phyloP scores from a whole-genome alignment of 1,140 invertebrate genomes.

The Druon quercuslanigerum region DNA sequence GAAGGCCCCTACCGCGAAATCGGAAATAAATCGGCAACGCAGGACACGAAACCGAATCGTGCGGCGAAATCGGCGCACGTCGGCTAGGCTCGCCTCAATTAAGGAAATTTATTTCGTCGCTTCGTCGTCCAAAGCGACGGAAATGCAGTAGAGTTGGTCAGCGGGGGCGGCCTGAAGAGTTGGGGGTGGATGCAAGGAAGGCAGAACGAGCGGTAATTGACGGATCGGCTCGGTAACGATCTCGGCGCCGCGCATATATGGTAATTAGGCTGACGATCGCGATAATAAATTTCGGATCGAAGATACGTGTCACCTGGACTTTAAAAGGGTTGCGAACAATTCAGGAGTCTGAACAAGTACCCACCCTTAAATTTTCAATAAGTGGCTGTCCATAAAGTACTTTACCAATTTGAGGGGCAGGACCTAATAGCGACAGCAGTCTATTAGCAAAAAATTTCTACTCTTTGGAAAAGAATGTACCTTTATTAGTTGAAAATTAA shows the following conservation, averaged over 20 bases:
- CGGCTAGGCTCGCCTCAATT: conserved; percentile 58
- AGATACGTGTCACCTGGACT: conserved; percentile 34
- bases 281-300: conserved; percentile 57
- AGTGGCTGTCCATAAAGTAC: no score
- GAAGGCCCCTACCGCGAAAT: conserved; percentile 53
- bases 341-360: background rate
- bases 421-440: no score
- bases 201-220: conserved; percentile 54
- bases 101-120: conserved; percentile 64
- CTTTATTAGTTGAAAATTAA: no score
- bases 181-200: conserved; percentile 40
- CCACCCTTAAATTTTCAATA: no score
- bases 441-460: no score
- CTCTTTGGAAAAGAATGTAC: no score
- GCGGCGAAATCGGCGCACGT: conserved; percentile 54
- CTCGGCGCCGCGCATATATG: conserved; percentile 54
- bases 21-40: conserved; percentile 57
- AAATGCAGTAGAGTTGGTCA: conserved; percentile 37
- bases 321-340: conserved; percentile 27
- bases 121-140: conserved; percentile 53
- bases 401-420: no score
- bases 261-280: conserved; percentile 57
- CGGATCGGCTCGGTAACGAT: conserved; percentile 57
- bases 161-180: conserved; percentile 39
- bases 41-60: conserved; percentile 31